Evolutionary conservation across 2,888 invertebrate species (phyloP).

Genomic region (Herminia tarsipennalis): DNA sequence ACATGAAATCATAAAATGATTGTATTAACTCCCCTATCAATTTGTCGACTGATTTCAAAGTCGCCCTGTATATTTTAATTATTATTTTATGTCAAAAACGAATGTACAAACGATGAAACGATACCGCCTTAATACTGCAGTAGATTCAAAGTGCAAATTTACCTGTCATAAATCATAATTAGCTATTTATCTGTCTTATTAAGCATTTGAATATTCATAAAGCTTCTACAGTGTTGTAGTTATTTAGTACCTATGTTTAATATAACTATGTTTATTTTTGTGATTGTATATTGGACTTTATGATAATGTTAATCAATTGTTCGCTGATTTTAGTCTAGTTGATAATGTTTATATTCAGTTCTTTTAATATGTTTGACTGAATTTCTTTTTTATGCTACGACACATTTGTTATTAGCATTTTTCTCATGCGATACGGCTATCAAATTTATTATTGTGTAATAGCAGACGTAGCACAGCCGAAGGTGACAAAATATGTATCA

Average conservation of each 20-base stretch:
- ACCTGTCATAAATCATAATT: background rate
- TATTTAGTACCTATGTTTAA: constrained; percentile 15
- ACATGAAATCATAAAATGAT: too few species aligned
- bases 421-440: too few species aligned
- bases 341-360: constrained; percentile 28
- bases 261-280: constrained; percentile 21
- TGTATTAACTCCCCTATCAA: too few species aligned
- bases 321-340: constrained; percentile 29
- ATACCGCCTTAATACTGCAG: too few species aligned
- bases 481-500: too few species aligned
- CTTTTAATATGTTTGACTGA: constrained; percentile 14
- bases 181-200: constrained; percentile 8
- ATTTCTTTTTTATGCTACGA: constrained; percentile 7
- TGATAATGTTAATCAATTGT: too few species aligned
- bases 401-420: constrained; percentile 15
- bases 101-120: too few species aligned
- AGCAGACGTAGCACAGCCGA: too few species aligned
- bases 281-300: constrained; percentile 28
- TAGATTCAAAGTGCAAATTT: background rate
- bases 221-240: constrained; percentile 24
- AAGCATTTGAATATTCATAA: constrained; percentile 18
- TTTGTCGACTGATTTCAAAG: too few species aligned
- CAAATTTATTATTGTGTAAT: too few species aligned
- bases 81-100: too few species aligned
- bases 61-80: too few species aligned